Conservation (phyloP, 2,888 invertebrate species). For the Odontothrips loti region DNA sequence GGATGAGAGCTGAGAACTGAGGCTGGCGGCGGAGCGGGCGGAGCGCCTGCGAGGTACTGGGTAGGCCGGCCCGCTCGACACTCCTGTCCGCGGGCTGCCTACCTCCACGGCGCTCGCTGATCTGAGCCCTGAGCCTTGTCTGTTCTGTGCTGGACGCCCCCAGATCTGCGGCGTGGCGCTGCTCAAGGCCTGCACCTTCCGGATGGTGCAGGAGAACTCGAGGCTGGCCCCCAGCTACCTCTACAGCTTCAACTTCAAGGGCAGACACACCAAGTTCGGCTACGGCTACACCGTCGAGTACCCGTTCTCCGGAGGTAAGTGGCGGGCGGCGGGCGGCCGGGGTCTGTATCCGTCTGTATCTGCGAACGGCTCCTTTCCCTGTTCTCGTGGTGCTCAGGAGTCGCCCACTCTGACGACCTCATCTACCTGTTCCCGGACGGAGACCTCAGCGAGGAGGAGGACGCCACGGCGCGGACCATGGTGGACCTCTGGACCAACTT, state of each 20-base stretch:
- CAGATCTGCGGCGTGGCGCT: slow-evolving; percentile 49
- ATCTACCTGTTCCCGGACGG: slow-evolving; percentile 55
- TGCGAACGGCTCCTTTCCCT: neutral
- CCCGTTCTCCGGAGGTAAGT: slow-evolving; percentile 48
- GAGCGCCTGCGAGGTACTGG: neutral
- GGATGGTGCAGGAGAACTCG: slow-evolving; percentile 46
- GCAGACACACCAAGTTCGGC: slow-evolving; percentile 47
- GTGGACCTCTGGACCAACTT: slow-evolving; percentile 50
- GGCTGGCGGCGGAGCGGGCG: neutral
- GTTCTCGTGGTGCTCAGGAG: slow-evolving; percentile 43
- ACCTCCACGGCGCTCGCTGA: neutral
- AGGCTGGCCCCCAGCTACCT: slow-evolving; percentile 46
- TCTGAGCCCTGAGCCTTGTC: slow-evolving; percentile 27
- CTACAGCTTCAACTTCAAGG: slow-evolving; percentile 52
- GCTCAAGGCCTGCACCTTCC: slow-evolving; percentile 50
- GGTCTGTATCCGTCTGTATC: too few relatives aligned
- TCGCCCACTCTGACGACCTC: slow-evolving; percentile 58
- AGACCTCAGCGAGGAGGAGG: slow-evolving; percentile 45
- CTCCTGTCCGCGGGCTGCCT: neutral
- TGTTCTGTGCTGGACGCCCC: slow-evolving; percentile 32
- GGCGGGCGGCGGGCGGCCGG: neutral
- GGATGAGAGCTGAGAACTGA: neutral
- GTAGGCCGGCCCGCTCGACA: neutral
- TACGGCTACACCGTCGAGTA: slow-evolving; percentile 47
- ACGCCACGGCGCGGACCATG: slow-evolving; percentile 48